phyloP scores from a whole-genome alignment of 2,888 invertebrate genomes.

The Ophion obscuratus region DNA sequence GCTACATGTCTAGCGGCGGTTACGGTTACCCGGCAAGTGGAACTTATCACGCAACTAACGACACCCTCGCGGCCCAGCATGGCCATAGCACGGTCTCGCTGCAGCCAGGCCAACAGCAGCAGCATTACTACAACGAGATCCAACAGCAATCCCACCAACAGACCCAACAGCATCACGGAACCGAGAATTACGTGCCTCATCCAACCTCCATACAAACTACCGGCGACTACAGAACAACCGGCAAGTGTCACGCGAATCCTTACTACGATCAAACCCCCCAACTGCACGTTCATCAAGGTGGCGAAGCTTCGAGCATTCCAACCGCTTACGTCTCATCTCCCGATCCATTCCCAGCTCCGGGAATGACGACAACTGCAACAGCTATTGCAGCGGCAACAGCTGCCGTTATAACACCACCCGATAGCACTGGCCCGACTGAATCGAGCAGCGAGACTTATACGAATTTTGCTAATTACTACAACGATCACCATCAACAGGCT shows the following conservation, averaged over 20 bases:
- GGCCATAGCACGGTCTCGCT: conserved; percentile 83
- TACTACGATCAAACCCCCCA: conserved; percentile 81
- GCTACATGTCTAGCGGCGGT: conserved; percentile 77
- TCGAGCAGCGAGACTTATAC: conserved; percentile 88
- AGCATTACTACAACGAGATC: conserved; percentile 84
- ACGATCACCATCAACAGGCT: conserved; percentile 77
- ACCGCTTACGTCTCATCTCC: conserved; percentile 84
- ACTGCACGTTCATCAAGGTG: conserved; percentile 83
- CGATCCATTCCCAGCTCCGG: conserved; percentile 84
- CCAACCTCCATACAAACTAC: conserved; percentile 74
- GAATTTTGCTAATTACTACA: conserved; percentile 90
- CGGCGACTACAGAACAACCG: conserved; percentile 75
- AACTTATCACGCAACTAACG: conserved; percentile 74
- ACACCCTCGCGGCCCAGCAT: conserved; percentile 81
- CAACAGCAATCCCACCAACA: conserved; percentile 85
- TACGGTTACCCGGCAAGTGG: conserved; percentile 79
- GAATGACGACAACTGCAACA: conserved; percentile 83
- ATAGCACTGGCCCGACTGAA: conserved; percentile 85
- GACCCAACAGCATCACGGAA: conserved; percentile 73
- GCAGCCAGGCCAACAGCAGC: conserved; percentile 81
- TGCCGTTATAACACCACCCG: conserved; percentile 87
- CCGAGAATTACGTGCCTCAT: conserved; percentile 78
- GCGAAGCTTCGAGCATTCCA: conserved; percentile 85
- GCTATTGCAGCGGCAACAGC: conserved; percentile 85
- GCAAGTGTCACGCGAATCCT: conserved; percentile 79